These are phyloP conservation scores for Drosophila dives DNA, from an alignment of 2,888 invertebrate genomes.

Conservation along the genomic window DNA sequence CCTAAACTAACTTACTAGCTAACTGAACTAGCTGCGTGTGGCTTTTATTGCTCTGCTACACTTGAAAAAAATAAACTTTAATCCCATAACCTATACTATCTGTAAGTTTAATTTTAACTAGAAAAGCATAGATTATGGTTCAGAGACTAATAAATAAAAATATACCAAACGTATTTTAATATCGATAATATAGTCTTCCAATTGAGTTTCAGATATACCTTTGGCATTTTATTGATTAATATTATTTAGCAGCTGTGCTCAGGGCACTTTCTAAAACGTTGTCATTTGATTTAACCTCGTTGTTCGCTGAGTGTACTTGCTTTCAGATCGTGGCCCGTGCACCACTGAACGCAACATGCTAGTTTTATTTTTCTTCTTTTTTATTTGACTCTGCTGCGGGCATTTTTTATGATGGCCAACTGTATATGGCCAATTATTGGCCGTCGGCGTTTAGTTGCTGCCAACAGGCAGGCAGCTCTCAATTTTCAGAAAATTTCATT, in stretches of 20 bases:
- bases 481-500: constrained; percentile 52
- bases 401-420: constrained; percentile 28
- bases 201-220: not conserved
- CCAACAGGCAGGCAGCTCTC: constrained; percentile 2
- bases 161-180: not conserved
- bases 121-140: no score
- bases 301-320: not conserved
- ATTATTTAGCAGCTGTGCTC: not conserved
- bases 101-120: no score
- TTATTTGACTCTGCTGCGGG: constrained; percentile 36
- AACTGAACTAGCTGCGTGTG: constrained; percentile 15
- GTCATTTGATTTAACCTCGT: not conserved
- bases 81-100: not conserved
- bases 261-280: not conserved
- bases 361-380: constrained; percentile 34
- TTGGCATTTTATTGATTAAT: not conserved
- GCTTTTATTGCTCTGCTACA: constrained; percentile 13
- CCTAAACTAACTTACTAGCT: not conserved
- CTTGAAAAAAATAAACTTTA: not conserved
- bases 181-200: not conserved
- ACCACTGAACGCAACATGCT: constrained; percentile 50
- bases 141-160: no score
- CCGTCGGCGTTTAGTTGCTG: constrained; percentile 6
- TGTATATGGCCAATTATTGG: constrained; percentile 43
- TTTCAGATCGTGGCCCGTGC: constrained; percentile 36